Evolutionary conservation across 2,888 invertebrate species (phyloP), one percentile per base, ranked within the genome.

Genomic region (Pharmacophagus antenor): DNA sequence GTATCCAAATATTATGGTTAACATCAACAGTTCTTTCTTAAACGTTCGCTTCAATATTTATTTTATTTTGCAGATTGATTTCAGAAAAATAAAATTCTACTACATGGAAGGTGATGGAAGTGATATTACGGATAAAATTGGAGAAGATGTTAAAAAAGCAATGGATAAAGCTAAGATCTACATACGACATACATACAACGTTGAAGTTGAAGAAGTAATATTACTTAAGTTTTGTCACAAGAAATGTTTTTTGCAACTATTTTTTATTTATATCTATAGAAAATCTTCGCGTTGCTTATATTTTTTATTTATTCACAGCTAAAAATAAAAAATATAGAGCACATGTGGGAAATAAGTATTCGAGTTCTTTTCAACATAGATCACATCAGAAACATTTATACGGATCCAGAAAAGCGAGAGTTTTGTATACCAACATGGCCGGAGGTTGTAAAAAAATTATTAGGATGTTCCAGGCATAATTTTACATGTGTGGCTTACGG

Each of bases 41-140:
- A 7, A 27, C 10, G 7, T 27, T 27, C 7, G 27, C 15, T 41
- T 12, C 41, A 41, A 41, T 41, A 41, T 41, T 15, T n/a, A 10
- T 46, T 18, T 46, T 8, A n/a, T 41, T 37, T 80, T 82, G 31
- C 77, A 94, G 94, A 90, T 93, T 2, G 83, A 92, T 56, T 63
- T 94, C 44, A 91, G 91, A 46, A 92, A 94, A 65, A 77, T 97
- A 31, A 94, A 93, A 62, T 92, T 95, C 69, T 97, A 93, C 76
- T 97, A 95, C 75, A 94, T 97, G 93, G 94, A 95, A 67, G 94
- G 95, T 63, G 95, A 95, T 67, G 94, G 93, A 4, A 93, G 94
- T 55, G 92, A 93, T 22, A 87, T 95, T 54, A 92, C 93, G 2
- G 90, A 92, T 60, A 79, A 89, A 2, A 92, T 95, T 0, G 91